Base-by-base conservation (phyloP, 2,113 vertebrate species). In the Entelurus aequoreus region DNA sequence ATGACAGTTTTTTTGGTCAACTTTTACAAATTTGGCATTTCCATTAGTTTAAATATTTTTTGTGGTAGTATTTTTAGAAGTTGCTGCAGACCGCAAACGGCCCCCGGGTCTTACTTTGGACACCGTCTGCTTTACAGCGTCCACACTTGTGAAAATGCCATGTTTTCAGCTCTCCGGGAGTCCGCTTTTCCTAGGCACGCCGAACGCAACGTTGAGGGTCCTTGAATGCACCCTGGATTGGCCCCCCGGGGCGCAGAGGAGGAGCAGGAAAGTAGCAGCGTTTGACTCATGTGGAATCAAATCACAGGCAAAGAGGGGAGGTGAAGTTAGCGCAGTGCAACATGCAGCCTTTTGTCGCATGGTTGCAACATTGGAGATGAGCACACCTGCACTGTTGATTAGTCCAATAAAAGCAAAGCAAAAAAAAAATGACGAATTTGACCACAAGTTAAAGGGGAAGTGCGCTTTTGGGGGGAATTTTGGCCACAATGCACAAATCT, bases 141-240 rank as follows among this genome's bases (percentile, higher is more conserved):
- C 55, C 8, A 37, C 13, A 42, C 9, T 58, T 66, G 16, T 10
- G 12, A 10, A 19, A 1, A n/a, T 16, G n/a, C 42, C 15, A 11
- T 40, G 40, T 55, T 55, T 55, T 55, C 52, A 71, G 54, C 10
- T 65, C n/a, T 56, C 11, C 8, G 12, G n/a, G 44, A 57, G 38
- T 53, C 21, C 13, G 28, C 49, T 49, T 54, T 64, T 59, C 53
- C 36, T 58, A 36, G 46, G 16, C 48, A 66, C 50, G 59, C 48
- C n/a, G 48, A 66, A 59, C 62, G 60, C 42, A 60, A 48, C 36
- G 38, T 6, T 56, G n/a, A 51, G 16, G 37, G 37, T 42, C 46
- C 60, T 66, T 66, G 50, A 59, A 58, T 66, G 55, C 48, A 58
- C 64, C 1, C 48, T 6, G 21, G 46, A 58, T 60, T 21, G 19